phyloP scores from a whole-genome alignment of 2,797 vertebrate species.

The Spinus pinus region DNA sequence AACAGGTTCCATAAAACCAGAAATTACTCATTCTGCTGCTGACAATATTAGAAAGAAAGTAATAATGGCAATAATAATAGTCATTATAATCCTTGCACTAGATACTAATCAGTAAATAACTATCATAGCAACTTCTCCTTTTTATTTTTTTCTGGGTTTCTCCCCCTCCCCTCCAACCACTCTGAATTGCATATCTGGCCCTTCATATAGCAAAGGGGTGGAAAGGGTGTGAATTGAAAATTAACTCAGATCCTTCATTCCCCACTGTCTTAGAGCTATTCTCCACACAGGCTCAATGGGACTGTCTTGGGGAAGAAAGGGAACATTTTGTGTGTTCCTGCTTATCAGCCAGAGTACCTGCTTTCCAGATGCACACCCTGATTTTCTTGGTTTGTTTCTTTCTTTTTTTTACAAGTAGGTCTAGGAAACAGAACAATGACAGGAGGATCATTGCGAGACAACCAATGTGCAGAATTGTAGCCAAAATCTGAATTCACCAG shows the following conservation, averaged over 20 bases:
- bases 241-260: neutral
- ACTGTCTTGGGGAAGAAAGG: neutral
- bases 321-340: conserved; percentile 20
- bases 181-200: conserved; percentile 45
- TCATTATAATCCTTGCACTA: conserved; percentile 66
- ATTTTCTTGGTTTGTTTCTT: neutral
- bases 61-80: conserved; percentile 14
- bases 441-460: conserved; percentile 65
- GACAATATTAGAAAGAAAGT: conserved; percentile 40
- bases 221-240: conserved; percentile 17
- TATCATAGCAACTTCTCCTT: conserved; percentile 31
- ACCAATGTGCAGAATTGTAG: conserved; percentile 54
- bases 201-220: neutral
- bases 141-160: neutral
- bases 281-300: neutral
- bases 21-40: conserved; percentile 21
- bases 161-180: neutral
- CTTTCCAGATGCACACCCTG: conserved; percentile 71
- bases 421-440: conserved; percentile 68
- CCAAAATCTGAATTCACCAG: conserved; percentile 71
- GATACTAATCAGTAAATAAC: conserved; percentile 64
- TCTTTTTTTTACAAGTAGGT: conserved; percentile 30
- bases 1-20: neutral
- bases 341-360: conserved; percentile 61
- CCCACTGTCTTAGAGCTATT: conserved; percentile 21